Evolutionary conservation across 1,140 invertebrate genomes (phyloP).

Genomic region (Drosophila sechellia): DNA sequence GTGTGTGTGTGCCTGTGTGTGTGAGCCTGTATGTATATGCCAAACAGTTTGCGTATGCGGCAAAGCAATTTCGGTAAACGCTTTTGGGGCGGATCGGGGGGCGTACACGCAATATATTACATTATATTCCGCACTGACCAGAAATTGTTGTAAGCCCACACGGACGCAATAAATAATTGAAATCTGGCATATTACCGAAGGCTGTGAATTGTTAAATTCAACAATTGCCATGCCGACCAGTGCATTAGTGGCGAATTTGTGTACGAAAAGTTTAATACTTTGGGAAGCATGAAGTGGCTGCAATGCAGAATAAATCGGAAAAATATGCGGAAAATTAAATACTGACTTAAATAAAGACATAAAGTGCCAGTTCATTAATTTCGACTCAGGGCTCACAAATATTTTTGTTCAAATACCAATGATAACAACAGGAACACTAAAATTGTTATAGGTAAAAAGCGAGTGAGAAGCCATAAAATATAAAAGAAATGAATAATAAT

Average conservation of each 20-base stretch:
- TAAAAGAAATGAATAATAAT: too few species aligned
- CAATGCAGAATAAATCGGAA: background rate
- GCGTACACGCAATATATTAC: conserved; percentile 71
- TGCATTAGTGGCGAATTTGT: conserved; percentile 31
- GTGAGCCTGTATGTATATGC: conserved; percentile 20
- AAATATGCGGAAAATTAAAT: too few species aligned
- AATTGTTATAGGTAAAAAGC: too few species aligned
- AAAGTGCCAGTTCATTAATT: too few species aligned
- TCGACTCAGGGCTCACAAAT: too few species aligned
- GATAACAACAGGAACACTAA: too few species aligned
- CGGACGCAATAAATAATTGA: conserved; percentile 54
- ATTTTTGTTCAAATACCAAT: too few species aligned
- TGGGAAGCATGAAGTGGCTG: background rate
- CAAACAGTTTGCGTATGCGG: conserved; percentile 54
- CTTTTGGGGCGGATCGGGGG: conserved; percentile 36
- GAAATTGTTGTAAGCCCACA: conserved; percentile 25
- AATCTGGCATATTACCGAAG: conserved; percentile 23
- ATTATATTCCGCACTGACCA: conserved; percentile 40
- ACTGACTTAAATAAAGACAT: too few species aligned
- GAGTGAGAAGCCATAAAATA: too few species aligned
- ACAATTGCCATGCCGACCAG: conserved; percentile 32
- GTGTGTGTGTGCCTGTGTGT: conserved; percentile 14
- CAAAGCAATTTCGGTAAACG: conserved; percentile 62
- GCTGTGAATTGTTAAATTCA: conserved; percentile 23
- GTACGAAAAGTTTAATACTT: background rate